Base-by-base conservation (phyloP, 2,888 invertebrate species). In the Phragmatobia fuliginosa region DNA sequence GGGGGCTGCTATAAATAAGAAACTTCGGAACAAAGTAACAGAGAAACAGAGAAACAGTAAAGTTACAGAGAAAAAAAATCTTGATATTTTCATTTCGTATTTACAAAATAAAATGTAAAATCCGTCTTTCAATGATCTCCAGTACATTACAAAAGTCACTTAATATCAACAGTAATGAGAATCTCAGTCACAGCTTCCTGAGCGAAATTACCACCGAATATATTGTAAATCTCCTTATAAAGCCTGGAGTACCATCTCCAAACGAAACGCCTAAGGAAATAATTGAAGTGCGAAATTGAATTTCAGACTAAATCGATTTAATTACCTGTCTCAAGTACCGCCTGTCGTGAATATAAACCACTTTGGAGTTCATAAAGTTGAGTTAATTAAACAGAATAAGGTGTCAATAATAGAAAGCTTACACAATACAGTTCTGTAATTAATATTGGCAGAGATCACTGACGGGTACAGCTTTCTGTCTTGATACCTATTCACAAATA, bases 211-310 rank as follows among this genome's bases (percentile, higher is more conserved):
- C 41, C 32, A 32, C n/a, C 32, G 66, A 56, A 64, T 66, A 32
- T 62, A 72, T 62, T 56, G 66, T 59, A 66, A 62, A 69, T 64
- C 45, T 70, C 61, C 32, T 72, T 67, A 64, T 49, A 69, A 70
- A 73, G 64, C 64, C 32, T 18, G 33, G 36, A 65, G 65, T n/a
- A 59, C n/a, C 28, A 60, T 58, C 60, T 4, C 31, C 31, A 60
- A 72, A 64, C 45, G 56, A 18, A 60, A 31, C 60, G 38, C 45
- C 56, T 61, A 58, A 70, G 68, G 49, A 62, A 58, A 60, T 65
- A 65, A 74, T 70, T 75, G 56, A 73, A 38, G 62, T 28, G 52
- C 41, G 60, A 66, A 73, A 73, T 74, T 75, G 61, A 71, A 77
- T 79, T 74, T 25, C 52, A n/a, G 62, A 41, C 58, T 52, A 60